Evolutionary conservation across 64 coral and sea anemone species (phyloP), one percentile per base, ranked within the genome.

Genomic region (Platygyra sinensis): DNA sequence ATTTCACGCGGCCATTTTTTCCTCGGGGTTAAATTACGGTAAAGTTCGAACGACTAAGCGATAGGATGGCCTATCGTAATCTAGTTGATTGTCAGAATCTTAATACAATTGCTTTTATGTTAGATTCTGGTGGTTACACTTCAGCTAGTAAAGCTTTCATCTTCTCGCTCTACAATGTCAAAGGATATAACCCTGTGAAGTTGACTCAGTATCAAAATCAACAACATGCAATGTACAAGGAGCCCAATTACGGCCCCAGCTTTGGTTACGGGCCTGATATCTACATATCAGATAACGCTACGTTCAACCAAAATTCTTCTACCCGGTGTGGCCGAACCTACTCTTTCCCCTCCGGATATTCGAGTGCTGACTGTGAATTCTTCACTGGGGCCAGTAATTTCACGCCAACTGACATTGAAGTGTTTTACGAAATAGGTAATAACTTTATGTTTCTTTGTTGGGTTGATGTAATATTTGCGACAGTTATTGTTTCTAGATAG

Each of bases 371-470:
- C 8, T 67, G 64, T 67, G n/a, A 3, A 24, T 67, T 83, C 36
- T 52, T 69, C 18, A 63, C 62, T 14, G 64, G 82, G 14, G n/a
- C 2, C 20, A 10, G 10, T 63, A 13, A 42, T 24, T 54, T 81
- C 25, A 39, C 62, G 20, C 82, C 82, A 17, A 71, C n/a, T 49
- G 82, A 86, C 36, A 51, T 86, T 38, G 82, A 86, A 72, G 82
- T 86, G 1, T 86, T 86, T 31, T 85, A 67, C 24, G 82, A 85
- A 85, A 24, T 64, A 17, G 18, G 17, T 20, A 64, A n/a, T n/a
- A n/a, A n/a, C n/a, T n/a, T n/a, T n/a, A n/a, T n/a, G n/a, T n/a
- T n/a, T n/a, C n/a, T n/a, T n/a, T n/a, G n/a, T n/a, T n/a, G n/a
- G n/a, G n/a, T n/a, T n/a, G n/a, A 67, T 6, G 24, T 24, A 24